A percentile compares a stretch with the other conserved stretches of the same genome.
Evolutionary conservation across 2,888 invertebrate genomes (phyloP).

Genomic region (Tribolium freemani): DNA sequence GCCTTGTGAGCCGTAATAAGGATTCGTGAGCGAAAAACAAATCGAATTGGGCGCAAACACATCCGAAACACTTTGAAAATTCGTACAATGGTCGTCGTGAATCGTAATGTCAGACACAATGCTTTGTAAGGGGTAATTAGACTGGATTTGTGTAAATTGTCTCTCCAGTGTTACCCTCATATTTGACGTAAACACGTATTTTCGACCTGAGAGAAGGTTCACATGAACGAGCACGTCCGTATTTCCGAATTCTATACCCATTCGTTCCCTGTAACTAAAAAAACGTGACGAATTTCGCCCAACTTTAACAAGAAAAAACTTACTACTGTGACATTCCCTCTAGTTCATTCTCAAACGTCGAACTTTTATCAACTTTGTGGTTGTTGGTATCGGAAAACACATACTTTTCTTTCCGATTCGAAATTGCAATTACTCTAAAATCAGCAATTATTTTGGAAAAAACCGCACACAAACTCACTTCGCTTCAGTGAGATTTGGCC

Average conservation of each 20-base stretch:
- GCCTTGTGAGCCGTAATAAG: conserved; percentile 86
- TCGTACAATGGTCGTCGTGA: conserved; percentile 64
- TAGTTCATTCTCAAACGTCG: conserved; percentile 69
- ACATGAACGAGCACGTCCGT: conserved; percentile 80
- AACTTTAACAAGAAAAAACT: conserved; percentile 57
- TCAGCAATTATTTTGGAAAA: conserved; percentile 1
- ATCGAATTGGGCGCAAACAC: conserved; percentile 78
- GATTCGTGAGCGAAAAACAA: conserved; percentile 82
- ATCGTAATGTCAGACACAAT: conserved; percentile 72
- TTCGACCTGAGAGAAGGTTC: conserved; percentile 79
- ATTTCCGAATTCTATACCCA: conserved; percentile 84
- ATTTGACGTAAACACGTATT: conserved; percentile 72
- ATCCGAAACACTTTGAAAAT: conserved; percentile 69
- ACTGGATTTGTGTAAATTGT: conserved; percentile 76
- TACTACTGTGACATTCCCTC: conserved; percentile 73
- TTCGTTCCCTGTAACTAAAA: conserved; percentile 76
- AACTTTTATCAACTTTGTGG: conserved; percentile 69
- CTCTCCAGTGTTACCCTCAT: conserved; percentile 79
- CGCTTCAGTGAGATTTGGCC: conserved; percentile 94
- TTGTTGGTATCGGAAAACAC: conserved; percentile 59
- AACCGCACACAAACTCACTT: conserved; percentile 69
- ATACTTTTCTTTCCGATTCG: conserved; percentile 70
- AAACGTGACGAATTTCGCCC: neutral
- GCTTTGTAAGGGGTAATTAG: conserved; percentile 80
- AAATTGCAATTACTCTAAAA: conserved; percentile 75